Percentiles rank a stretch among this genome's conserved stretches.
phyloP scores from a whole-genome alignment of 2,888 invertebrate species.

The Seira sanloemensis region DNA sequence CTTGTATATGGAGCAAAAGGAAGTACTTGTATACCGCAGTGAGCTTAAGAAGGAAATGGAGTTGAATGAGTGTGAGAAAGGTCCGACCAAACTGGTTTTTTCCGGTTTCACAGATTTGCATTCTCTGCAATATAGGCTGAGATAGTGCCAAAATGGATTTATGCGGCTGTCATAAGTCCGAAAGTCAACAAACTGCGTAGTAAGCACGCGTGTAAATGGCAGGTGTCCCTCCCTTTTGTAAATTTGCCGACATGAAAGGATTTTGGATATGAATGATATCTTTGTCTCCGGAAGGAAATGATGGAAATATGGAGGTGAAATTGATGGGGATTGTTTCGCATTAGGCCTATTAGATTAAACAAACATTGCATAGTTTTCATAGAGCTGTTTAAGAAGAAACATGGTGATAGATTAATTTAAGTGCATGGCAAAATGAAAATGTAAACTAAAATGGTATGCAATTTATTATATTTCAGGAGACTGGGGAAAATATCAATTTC shows the following conservation, averaged over 20 bases:
- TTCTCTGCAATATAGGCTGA: neutral
- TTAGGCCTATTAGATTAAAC: neutral
- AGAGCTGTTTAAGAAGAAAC: neutral
- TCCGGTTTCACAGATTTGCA: constrained; percentile 25
- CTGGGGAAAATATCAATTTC: constrained; percentile 70
- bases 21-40: too few relatives aligned
- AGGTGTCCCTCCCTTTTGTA: too few relatives aligned
- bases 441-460: too few relatives aligned
- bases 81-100: constrained; percentile 51
- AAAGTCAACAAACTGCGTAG: neutral
- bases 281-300: too few relatives aligned
- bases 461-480: constrained; percentile 62
- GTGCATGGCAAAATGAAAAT: too few relatives aligned
- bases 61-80: too few relatives aligned
- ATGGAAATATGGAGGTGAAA: neutral
- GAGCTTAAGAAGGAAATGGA: too few relatives aligned
- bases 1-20: neutral
- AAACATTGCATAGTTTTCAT: neutral
- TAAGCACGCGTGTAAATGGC: too few relatives aligned
- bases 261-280: neutral
- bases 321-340: neutral
- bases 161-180: neutral
- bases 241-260: too few relatives aligned
- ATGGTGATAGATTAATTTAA: neutral
- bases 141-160: neutral